A percentile compares a stretch with the other conserved stretches of the same genome.
phyloP scores from a whole-genome alignment of 2,888 invertebrate species.

The Strigamia crassipes region DNA sequence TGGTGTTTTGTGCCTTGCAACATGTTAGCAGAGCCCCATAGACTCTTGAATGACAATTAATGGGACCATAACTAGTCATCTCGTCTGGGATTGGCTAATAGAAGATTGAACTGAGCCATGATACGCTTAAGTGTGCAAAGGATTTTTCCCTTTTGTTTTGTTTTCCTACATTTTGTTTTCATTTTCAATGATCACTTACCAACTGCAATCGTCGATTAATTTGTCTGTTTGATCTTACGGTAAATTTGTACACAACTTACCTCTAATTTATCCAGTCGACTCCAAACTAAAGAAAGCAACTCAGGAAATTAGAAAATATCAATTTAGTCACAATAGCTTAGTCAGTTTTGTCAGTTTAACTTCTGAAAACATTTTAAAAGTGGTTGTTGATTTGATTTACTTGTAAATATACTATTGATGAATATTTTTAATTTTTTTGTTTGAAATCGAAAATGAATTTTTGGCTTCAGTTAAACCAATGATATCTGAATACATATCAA shows the following conservation, averaged over 20 bases:
- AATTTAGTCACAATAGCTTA: conserved; percentile 13
- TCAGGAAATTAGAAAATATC: conserved; percentile 19
- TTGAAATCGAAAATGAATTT: conserved; percentile 16
- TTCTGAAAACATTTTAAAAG: not conserved
- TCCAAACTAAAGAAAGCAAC: not conserved
- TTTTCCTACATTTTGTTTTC: not conserved
- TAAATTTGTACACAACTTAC: not conserved
- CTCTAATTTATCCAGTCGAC: not conserved
- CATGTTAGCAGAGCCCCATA: conserved; percentile 7
- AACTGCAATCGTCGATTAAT: not conserved
- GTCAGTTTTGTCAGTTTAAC: not conserved
- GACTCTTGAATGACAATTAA: conserved; percentile 18
- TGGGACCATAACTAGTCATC: conserved; percentile 32
- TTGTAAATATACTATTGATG: not conserved
- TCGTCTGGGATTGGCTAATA: conserved; percentile 35
- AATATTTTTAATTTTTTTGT: not conserved
- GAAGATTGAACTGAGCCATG: conserved; percentile 32
- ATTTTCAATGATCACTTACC: not conserved
- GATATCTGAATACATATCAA: conserved; percentile 24
- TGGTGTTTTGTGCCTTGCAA: not conserved
- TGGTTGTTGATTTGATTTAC: not conserved
- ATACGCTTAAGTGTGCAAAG: conserved; percentile 14
- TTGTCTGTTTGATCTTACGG: not conserved
- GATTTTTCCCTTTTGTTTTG: no score
- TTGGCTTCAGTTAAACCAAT: conserved; percentile 14